Evolutionary conservation across 30 jellyfish, hydroid and myxozoan genomes (phyloP).

Genomic region (Mastigias papua): DNA sequence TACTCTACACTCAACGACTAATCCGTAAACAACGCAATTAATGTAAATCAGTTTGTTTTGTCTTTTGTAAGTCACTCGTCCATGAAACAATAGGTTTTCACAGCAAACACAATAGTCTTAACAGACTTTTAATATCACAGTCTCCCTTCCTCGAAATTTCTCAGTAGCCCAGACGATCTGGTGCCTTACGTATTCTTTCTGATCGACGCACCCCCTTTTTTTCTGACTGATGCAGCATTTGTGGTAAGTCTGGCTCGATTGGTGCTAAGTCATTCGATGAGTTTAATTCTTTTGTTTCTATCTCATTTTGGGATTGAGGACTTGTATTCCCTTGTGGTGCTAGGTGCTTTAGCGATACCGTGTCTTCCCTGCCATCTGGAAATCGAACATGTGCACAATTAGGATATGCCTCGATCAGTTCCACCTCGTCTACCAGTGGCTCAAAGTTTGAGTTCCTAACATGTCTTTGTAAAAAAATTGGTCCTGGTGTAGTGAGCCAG

Average conservation of each 20-base stretch:
- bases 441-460: constrained; percentile 33
- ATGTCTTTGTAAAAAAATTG: constrained; percentile 51
- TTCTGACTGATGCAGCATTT: background rate
- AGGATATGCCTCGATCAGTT: constrained; percentile 52
- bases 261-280: background rate
- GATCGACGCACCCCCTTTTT: background rate
- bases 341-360: constrained; percentile 42
- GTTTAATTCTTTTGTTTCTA: constrained; percentile 27
- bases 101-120: constrained; percentile 1
- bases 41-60: background rate
- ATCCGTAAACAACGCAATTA: background rate
- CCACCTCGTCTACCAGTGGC: constrained; percentile 47
- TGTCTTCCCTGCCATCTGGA: constrained; percentile 57
- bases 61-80: background rate
- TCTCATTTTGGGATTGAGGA: constrained; percentile 28
- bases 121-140: background rate
- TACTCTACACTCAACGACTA: background rate
- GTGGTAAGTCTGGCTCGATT: background rate
- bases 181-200: background rate
- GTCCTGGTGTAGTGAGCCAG: constrained; percentile 68
- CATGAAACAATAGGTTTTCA: background rate
- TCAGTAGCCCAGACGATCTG: constrained; percentile 13
- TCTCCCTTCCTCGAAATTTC: background rate
- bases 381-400: constrained; percentile 37
- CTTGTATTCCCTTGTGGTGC: constrained; percentile 44